Base-by-base conservation (phyloP, 2,888 invertebrate genomes). In the Oscheius myriophilus region DNA sequence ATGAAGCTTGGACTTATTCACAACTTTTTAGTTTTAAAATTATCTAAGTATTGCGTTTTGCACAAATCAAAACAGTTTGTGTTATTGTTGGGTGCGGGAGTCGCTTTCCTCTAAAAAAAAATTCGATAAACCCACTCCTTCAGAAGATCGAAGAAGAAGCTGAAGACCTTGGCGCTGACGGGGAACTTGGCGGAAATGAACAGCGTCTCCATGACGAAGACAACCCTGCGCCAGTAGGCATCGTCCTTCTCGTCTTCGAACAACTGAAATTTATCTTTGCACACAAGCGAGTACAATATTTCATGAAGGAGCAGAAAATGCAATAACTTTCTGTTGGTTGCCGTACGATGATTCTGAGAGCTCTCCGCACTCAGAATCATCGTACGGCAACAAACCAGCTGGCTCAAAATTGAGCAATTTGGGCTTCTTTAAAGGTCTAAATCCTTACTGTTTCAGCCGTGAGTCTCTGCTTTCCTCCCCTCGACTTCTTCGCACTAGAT, bases 181-280 rank as follows among this genome's bases (percentile, higher is more conserved):
- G 65, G 67, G 33, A 75, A 49, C 16, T 62, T 51, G 23, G 54
- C 49, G 7, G 70, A 49, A 9, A 73, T 67, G 49, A 69, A 66
- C 11, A 83, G 57, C 21, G 73, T 25, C 63, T 83, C 83, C 51
- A 83, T 53, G n/a, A 73, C 79, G 41, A 78, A 79, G 1, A 63
- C 18, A 1, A 75, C 55, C 1, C 83, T 71, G 0, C 49, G 51
- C 51, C 75, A 69, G 26, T 63, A 69, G 18, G 63, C 62, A 12
- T 55, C 61, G 42, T 76, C 76, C 7, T n/a, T 43, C 49, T 70
- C 55, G 42, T 51, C 54, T 21, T 54, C 54, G 25, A 67, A 61
- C n/a, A 16, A 26, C 66, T 66, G 18, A 14, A 65, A 55, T 6
- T 7, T n/a, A 23, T 45, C 4, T n/a, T n/a, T n/a, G n/a, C n/a